These are phyloP conservation scores for Pelvicachromis taeniatus DNA, from an alignment of 2,113 vertebrate genomes.

Conservation along the genomic window DNA sequence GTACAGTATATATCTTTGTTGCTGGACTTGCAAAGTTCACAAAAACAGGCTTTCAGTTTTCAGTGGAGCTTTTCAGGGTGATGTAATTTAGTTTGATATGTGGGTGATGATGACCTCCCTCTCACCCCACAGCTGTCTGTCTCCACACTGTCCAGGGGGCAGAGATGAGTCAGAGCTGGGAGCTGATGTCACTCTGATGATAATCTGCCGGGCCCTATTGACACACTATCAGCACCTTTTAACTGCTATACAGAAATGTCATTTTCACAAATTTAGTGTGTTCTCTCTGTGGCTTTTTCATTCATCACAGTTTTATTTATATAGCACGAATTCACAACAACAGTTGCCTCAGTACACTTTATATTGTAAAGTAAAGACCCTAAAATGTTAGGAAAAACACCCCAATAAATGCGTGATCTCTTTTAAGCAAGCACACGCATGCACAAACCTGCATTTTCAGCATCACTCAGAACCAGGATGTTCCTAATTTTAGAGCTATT, in stretches of 20 bases:
- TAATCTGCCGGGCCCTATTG: conserved; percentile 17
- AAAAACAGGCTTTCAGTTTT: conserved; percentile 8
- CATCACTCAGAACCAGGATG: neutral
- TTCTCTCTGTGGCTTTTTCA: neutral
- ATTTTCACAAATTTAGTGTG: neutral
- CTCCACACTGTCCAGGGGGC: conserved; percentile 8
- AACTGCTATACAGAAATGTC: neutral
- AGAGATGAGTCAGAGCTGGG: conserved; percentile 48
- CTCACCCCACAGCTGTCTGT: conserved; percentile 32
- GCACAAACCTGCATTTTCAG: neutral
- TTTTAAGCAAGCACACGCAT: neutral
- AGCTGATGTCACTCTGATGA: conserved; percentile 54
- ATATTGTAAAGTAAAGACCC: neutral
- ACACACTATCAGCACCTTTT: conserved; percentile 8
- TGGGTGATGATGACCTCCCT: conserved; percentile 45
- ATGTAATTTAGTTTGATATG: conserved; percentile 51
- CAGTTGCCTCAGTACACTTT: neutral
- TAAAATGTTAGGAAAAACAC: neutral
- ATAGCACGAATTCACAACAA: neutral
- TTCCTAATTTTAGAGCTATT: neutral
- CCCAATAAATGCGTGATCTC: neutral
- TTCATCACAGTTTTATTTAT: neutral
- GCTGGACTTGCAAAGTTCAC: neutral
- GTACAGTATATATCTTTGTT: neutral
- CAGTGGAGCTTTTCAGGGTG: conserved; percentile 7